A percentile compares a stretch with the other conserved stretches of the same genome.
These are phyloP conservation scores for Myripristis murdjan DNA, from an alignment of 2,797 vertebrate genomes.

Conservation along the genomic window DNA sequence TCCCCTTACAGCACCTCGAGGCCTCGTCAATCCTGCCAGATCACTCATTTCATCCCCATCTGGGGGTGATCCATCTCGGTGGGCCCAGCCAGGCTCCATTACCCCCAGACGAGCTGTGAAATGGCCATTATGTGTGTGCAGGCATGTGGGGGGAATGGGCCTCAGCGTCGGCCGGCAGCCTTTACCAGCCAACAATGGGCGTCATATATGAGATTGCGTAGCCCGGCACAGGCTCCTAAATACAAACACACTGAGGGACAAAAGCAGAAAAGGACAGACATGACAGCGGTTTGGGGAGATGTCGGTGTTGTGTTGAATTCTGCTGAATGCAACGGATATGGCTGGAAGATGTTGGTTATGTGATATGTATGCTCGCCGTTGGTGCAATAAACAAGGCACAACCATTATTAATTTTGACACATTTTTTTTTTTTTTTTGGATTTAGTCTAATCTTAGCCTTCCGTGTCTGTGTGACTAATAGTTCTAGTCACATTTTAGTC, in stretches of 20 bases:
- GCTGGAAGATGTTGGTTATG: no score
- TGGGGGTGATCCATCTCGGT: conserved; percentile 78
- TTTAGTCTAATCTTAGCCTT: no score
- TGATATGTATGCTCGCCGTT: no score
- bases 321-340: neutral
- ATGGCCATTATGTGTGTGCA: conserved; percentile 83
- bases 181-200: conserved; percentile 70
- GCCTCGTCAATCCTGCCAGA: conserved; percentile 77
- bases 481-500: no score
- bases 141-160: conserved; percentile 74
- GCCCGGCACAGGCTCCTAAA: conserved; percentile 48
- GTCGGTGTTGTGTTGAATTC: conserved; percentile 31
- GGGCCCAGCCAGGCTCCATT: conserved; percentile 79
- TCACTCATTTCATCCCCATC: conserved; percentile 84
- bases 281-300: conserved; percentile 16
- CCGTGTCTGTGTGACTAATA: no score
- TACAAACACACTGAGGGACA: conserved; percentile 47
- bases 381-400: no score
- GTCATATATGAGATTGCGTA: conserved; percentile 61
- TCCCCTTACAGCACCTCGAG: conserved; percentile 69
- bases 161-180: conserved; percentile 63
- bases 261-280: conserved; percentile 16
- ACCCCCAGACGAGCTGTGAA: conserved; percentile 84
- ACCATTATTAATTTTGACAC: no score
- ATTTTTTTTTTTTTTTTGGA: no score